These are phyloP conservation scores for Temnothorax rugatulus DNA, from an alignment of 2,888 invertebrate species.

Conservation along the genomic window DNA sequence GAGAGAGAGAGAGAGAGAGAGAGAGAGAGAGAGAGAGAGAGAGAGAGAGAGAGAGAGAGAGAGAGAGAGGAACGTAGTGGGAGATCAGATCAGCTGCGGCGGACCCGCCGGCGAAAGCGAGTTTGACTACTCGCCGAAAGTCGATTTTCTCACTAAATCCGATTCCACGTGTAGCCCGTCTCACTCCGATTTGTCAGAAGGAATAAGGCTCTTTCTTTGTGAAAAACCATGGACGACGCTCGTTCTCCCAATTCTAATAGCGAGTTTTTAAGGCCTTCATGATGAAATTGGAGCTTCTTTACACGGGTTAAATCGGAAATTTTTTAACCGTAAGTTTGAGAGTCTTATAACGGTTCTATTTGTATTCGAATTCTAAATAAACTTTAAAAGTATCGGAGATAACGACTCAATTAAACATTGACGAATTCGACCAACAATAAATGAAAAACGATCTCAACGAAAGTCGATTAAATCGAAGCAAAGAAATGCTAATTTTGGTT, in stretches of 20 bases:
- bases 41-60: slow-evolving; percentile 41
- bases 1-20: too few relatives aligned
- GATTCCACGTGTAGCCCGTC: slow-evolving; percentile 44
- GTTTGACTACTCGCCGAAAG: slow-evolving; percentile 42
- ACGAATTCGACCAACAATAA: background rate
- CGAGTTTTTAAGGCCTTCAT: background rate
- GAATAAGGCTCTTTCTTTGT: background rate
- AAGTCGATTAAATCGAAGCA: background rate
- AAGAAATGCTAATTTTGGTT: background rate
- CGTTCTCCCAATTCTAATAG: background rate
- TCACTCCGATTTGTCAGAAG: slow-evolving; percentile 27
- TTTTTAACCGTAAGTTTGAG: background rate
- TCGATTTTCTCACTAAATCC: slow-evolving; percentile 54
- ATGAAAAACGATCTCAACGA: background rate
- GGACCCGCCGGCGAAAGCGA: slow-evolving; percentile 34
- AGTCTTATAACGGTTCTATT: background rate
- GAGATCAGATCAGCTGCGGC: slow-evolving; percentile 56
- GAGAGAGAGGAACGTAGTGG: slow-evolving; percentile 39
- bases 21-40: too few relatives aligned
- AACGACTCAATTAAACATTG: background rate
- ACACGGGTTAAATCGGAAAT: background rate
- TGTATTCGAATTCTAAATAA: background rate
- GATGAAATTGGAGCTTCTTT: background rate
- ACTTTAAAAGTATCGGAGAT: background rate
- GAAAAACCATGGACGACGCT: background rate